Evolutionary conservation across 2,797 vertebrate species (phyloP), one percentile per base, ranked within the genome.

Genomic region (Mastacembelus armatus): DNA sequence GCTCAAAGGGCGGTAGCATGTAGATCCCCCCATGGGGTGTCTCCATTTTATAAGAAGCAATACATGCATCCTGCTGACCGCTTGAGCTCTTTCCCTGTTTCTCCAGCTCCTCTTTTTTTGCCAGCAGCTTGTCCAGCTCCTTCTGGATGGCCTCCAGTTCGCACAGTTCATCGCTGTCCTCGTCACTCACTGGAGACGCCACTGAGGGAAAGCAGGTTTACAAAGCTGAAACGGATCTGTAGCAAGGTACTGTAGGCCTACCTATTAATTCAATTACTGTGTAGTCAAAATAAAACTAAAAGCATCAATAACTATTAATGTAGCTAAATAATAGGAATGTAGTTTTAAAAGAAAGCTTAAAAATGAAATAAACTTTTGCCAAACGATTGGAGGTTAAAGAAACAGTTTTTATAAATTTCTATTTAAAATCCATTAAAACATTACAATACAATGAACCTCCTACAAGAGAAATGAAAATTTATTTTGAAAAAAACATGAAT

Each of bases 61-160:
- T 19, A 11, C 2, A 0, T 3, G 2, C 1, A 4, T 2, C 7
- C n/a, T n/a, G n/a, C n/a, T n/a, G n/a, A n/a, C n/a, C 7, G 4
- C 1, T 12, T 21, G 18, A 10, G 16, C 2, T 9, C 0, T 4
- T 4, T 24, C 9, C 27, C 0, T 14, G 5, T 21, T 48, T 40
- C 29, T 52, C 7, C 52, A 90, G 4, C 33, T 74, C 51, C 51
- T 66, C 21, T 56, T 81, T 85, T 42, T 66, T 62, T 2, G 5
- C n/a, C 29, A 33, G 35, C 70, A 93, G 79, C n/a, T 64, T 48
- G 26, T 85, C 33, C 32, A 92, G 38, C 73, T 92, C 91, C 30
- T 39, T 69, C 56, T 83, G 49, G 29, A 92, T 69, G 56, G 5
- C 33, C 45, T 78, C 70, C 78, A 93, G 84, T 73, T 93, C 91